Percentiles rank a stretch among this genome's conserved stretches.
Evolutionary conservation across 2,113 vertebrate genomes (phyloP).

Genomic region (Reinhardtius hippoglossoides): DNA sequence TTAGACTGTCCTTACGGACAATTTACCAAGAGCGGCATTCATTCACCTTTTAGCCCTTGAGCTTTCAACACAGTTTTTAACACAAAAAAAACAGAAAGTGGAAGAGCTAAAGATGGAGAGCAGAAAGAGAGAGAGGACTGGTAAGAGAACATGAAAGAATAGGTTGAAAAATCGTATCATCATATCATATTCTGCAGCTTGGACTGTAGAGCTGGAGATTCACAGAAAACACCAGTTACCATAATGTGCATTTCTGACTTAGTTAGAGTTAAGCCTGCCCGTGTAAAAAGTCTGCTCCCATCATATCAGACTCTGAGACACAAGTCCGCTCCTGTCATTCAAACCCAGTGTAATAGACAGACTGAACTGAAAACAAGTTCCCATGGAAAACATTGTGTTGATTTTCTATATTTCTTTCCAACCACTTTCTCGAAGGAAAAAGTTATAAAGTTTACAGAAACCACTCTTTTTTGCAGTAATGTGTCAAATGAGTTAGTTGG

Average conservation of each 20-base stretch:
- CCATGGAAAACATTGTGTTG: constrained; percentile 6
- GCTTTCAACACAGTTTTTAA: constrained; percentile 64
- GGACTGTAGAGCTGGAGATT: constrained; percentile 16
- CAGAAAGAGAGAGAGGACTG: constrained; percentile 7
- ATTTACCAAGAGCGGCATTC: constrained; percentile 67
- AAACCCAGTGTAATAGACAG: constrained; percentile 31
- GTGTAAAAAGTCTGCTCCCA: background rate
- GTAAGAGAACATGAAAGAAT: constrained; percentile 23
- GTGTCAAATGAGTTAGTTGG: background rate
- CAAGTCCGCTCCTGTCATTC: constrained; percentile 30
- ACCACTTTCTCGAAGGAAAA: background rate
- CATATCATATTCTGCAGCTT: background rate
- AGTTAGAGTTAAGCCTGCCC: constrained; percentile 15
- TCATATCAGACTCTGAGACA: constrained; percentile 32
- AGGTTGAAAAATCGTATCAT: background rate
- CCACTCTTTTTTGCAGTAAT: no score
- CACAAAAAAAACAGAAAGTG: constrained; percentile 53
- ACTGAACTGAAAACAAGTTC: constrained; percentile 17
- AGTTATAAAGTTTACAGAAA: background rate
- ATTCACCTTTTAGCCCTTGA: constrained; percentile 60
- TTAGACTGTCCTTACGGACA: constrained; percentile 67
- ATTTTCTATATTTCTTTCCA: background rate
- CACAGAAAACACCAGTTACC: background rate
- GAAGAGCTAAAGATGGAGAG: constrained; percentile 39
- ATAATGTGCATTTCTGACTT: constrained; percentile 23